A percentile compares a stretch with the other conserved stretches of the same genome.
Evolutionary conservation across 2,797 vertebrate species (phyloP).

Genomic region (Urophycis tenuis): DNA sequence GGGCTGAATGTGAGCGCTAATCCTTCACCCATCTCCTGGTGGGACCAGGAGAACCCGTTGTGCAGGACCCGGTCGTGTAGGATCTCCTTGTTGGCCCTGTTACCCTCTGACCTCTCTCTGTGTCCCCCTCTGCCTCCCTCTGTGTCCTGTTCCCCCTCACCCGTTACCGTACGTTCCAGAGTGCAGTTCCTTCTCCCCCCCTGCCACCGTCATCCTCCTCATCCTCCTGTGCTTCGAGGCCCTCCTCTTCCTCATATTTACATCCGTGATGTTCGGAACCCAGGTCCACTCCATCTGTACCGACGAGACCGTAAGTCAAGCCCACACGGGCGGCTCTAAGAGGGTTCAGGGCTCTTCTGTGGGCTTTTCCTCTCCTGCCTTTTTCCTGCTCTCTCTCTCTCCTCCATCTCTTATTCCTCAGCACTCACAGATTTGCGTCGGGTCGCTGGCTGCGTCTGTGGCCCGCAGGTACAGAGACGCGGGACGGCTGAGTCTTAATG

Average conservation of each 20-base stretch:
- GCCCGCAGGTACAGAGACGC: neutral
- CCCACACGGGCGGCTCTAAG: neutral
- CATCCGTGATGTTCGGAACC: conserved; percentile 98
- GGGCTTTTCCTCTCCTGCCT: neutral
- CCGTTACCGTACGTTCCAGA: conserved; percentile 68
- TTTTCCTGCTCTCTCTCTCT: conserved; percentile 12
- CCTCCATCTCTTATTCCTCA: neutral
- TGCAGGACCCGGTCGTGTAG: neutral
- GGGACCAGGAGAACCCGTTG: neutral
- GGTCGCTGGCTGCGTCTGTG: neutral
- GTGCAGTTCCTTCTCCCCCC: conserved; percentile 96
- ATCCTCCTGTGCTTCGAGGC: conserved; percentile 97
- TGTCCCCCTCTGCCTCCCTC: conserved; percentile 39
- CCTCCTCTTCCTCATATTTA: conserved; percentile 98
- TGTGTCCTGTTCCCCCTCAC: neutral
- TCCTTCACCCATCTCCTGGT: no score
- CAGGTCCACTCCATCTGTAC: conserved; percentile 99
- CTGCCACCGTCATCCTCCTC: conserved; percentile 95
- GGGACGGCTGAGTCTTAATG: neutral
- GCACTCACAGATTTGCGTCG: neutral
- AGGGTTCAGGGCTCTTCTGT: neutral
- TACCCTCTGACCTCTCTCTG: conserved; percentile 25
- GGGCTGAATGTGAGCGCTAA: no score
- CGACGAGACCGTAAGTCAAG: conserved; percentile 90
- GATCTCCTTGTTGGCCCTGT: neutral